Base-by-base conservation (phyloP, 1,140 invertebrate genomes). In the Drosophila parabipectinata region DNA sequence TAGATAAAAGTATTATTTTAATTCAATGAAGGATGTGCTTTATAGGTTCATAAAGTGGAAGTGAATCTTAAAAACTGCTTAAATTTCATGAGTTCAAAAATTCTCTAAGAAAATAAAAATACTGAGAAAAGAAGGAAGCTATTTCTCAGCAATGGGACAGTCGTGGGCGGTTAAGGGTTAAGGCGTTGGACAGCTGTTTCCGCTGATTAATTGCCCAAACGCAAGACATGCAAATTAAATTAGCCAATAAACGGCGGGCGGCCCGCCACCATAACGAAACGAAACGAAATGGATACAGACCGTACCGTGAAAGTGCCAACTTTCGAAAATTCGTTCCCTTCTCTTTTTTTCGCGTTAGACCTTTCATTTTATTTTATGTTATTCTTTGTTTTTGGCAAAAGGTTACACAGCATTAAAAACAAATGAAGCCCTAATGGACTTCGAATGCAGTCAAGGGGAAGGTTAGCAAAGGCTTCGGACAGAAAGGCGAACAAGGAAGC, bases 191-290 rank as follows among this genome's bases (percentile, higher is more conserved):
- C 83, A 87, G 79, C 83, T 88, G 83, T 88, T 83, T 88, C 67
- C 75, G 72, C 79, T 87, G 83, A 87, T 87, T 87, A 87, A 87
- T 87, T 87, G 79, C 83, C 83, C 83, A 79, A 87, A 88, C 79
- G 79, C 83, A 83, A 87, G 83, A 88, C 83, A 83, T 81, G 83
- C 83, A 87, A 87, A 87, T 87, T 83, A 87, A 87, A 87, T 87
- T 87, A 87, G 83, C 83, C 79, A 87, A 88, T 87, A 88, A 87
- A 87, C 83, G 75, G 79, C 71, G 75, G 82, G 79, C 62, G 79
- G 75, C 66, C 71, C 47, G n/a, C 21, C 24, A 24, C 15, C 30
- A 18, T 39, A 41, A 45, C 60, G 24, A 24, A 37, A 34, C 34
- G 7, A 41, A 34, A 18, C 54, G 50, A 54, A 58, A 51, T 24